Base-by-base conservation (phyloP, 2,113 vertebrate species). In the Verasper variegatus region DNA sequence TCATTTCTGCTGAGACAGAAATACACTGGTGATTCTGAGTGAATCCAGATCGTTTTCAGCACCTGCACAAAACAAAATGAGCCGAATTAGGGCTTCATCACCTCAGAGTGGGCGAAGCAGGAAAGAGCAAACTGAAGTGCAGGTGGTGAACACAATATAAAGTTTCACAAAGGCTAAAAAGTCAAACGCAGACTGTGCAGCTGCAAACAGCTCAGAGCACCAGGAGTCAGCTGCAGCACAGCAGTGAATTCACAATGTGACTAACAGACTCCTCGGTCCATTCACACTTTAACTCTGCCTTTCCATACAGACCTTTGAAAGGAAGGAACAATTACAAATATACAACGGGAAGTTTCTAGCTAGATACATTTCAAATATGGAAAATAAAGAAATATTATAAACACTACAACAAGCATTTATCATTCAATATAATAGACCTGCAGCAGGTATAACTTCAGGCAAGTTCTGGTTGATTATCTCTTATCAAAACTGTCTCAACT, bases 71-170 rank as follows among this genome's bases (percentile, higher is more conserved):
- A 6, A 8, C 52, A 10, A 40, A 60, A 20, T 37, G 81, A 82
- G 68, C 80, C 42, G 68, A 56, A 82, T 74, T 78, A 82, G 76
- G 71, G 71, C 76, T 21, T 15, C 66, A 76, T 68, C 84, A 85
- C 67, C 69, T 84, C 75, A 79, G 71, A 67, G 24, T 52, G 59
- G 60, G 35, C n/a, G 13, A 58, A 67, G 74, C 68, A 72, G 58
- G 56, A 64, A 73, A 63, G 12, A 65, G 64, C 51, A 59, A 56
- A 72, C 23, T 27, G 15, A 18, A 69, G 52, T 40, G 13, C 63
- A 85, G 76, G 68, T 80, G 87, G 57, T 52, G 64, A 64, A 73
- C 35, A 62, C 63, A 40, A 70, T 76, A 49, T 37, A 55, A 17
- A 2, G 40, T 76, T 89, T 86, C 71, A 72, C 59, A 77, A 73